phyloP scores from a whole-genome alignment of 2,113 vertebrate species.

The Oncorhynchus mykiss region DNA sequence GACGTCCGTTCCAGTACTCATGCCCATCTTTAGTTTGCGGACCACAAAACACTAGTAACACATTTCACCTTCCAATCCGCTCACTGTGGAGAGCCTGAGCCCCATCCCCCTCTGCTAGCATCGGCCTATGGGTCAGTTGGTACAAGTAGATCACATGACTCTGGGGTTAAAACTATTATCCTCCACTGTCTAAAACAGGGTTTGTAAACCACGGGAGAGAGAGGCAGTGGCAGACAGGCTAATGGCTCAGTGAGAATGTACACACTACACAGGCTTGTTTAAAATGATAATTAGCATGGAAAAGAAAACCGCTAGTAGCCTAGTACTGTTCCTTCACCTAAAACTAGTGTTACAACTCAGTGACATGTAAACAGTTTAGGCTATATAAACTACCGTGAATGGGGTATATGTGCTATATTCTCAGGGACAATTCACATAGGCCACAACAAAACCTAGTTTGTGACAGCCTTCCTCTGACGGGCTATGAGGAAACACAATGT shows the following conservation, averaged over 20 bases:
- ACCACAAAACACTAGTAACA: not conserved
- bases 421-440: not conserved
- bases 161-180: conserved; percentile 22
- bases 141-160: conserved; percentile 20
- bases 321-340: not conserved
- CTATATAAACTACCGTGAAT: not conserved
- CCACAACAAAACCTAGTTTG: not conserved
- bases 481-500: not conserved
- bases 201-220: not conserved
- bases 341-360: not conserved
- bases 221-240: not conserved
- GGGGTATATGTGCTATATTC: not conserved
- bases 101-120: not conserved
- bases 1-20: no score
- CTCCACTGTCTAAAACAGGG: conserved; percentile 16
- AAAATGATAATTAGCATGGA: not conserved
- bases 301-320: not conserved
- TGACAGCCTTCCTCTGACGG: not conserved
- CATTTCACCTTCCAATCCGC: not conserved
- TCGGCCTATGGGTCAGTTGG: conserved; percentile 14
- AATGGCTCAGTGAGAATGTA: not conserved
- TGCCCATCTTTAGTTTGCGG: no score
- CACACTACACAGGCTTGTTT: not conserved
- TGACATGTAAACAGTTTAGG: not conserved
- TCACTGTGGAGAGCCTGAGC: not conserved